Percentiles rank a stretch among this genome's conserved stretches.
Conservation (phyloP, 2,888 invertebrate species). For the Oligia fasciuncula region DNA sequence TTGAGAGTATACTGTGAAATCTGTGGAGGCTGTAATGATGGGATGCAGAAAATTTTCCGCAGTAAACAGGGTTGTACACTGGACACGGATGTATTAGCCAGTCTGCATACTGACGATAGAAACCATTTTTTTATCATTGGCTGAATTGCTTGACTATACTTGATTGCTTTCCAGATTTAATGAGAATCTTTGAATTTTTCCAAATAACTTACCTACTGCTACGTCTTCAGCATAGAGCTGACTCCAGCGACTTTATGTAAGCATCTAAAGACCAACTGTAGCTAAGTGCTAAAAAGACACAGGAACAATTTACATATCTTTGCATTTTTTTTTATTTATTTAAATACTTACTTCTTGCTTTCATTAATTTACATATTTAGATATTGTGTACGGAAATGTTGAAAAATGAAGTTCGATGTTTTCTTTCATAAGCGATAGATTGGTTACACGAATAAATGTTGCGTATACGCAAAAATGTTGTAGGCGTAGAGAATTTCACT, state of each 20-base stretch:
- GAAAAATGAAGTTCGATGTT: not conserved
- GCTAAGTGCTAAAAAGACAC: not conserved
- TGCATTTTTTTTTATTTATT: not conserved
- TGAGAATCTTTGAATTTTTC: not conserved
- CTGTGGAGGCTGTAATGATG: slow-evolving; percentile 17
- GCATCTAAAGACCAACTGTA: not conserved
- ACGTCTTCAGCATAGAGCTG: not conserved
- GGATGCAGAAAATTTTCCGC: not conserved
- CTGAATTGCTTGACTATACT: too few relatives aligned
- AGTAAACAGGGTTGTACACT: too few relatives aligned
- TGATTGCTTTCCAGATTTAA: not conserved
- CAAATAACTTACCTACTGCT: not conserved
- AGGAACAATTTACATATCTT: not conserved
- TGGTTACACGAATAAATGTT: not conserved
- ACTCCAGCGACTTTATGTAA: not conserved
- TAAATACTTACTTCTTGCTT: not conserved
- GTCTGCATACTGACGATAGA: too few relatives aligned
- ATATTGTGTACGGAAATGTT: not conserved
- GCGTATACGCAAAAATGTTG: not conserved
- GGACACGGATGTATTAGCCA: too few relatives aligned
- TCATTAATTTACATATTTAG: not conserved
- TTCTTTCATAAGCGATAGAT: too few relatives aligned
- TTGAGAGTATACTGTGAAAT: slow-evolving; percentile 26
- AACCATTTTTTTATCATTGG: too few relatives aligned
- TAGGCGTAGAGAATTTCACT: not conserved